Conservation (phyloP, 2,888 invertebrate species). For the Macrostomum cliftonense region DNA sequence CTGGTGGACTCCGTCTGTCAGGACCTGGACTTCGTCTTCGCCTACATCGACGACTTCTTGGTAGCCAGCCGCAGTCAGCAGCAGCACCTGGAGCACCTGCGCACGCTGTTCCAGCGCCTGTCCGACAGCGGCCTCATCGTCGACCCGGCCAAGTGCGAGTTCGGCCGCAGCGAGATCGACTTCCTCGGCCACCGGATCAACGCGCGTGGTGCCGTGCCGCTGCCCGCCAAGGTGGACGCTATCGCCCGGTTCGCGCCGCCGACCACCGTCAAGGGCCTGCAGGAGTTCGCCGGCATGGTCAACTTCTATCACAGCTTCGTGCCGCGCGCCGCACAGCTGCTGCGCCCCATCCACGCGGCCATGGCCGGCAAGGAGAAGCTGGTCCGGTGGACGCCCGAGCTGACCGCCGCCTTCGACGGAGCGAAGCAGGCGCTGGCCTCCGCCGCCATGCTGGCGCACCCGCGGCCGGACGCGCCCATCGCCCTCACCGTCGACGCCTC, state of each 20-base stretch:
- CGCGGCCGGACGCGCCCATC: background rate
- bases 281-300: background rate
- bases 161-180: conserved; percentile 7
- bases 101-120: conserved; percentile 9
- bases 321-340: background rate
- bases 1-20: conserved; percentile 6
- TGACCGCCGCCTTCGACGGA: background rate
- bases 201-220: background rate
- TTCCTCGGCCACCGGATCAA: conserved; percentile 5
- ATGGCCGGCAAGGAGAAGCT: background rate
- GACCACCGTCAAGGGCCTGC: too few species aligned
- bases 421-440: background rate
- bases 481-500: background rate
- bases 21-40: conserved; percentile 4
- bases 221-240: background rate
- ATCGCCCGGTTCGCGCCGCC: background rate
- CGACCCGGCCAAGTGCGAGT: conserved; percentile 12
- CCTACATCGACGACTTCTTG: conserved; percentile 7
- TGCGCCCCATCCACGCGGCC: background rate
- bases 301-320: background rate
- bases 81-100: conserved; percentile 10
- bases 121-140: conserved; percentile 10
- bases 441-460: background rate
- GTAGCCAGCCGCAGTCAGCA: conserved; percentile 11
- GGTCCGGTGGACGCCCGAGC: background rate